Percentiles rank a stretch among this genome's conserved stretches.
Evolutionary conservation across 2,888 invertebrate species (phyloP).

Genomic region (Chloroclystis v-ata): DNA sequence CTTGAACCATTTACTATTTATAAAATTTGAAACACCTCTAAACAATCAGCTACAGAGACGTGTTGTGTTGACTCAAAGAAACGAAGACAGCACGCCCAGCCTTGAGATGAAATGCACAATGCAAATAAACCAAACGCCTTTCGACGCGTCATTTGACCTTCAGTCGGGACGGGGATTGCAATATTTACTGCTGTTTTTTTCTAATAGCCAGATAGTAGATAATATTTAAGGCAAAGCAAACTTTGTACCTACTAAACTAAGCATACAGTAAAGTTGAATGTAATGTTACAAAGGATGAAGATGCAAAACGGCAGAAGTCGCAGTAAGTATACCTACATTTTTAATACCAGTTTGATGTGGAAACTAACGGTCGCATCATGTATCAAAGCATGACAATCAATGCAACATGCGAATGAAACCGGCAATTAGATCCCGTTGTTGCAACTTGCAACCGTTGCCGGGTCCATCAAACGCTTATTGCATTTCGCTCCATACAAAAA

Average conservation of each 20-base stretch:
- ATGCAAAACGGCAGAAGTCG: no score
- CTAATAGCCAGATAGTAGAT: background rate
- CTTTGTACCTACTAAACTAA: no score
- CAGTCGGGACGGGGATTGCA: background rate
- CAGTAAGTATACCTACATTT: no score
- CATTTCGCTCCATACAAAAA: constrained; percentile 3
- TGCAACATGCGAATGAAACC: constrained; percentile 14
- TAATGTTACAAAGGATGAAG: no score
- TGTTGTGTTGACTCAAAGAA: constrained; percentile 4
- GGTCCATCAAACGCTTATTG: constrained; percentile 2
- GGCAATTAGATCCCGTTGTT: constrained; percentile 26
- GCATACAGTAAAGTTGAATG: no score
- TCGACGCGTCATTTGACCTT: constrained; percentile 13
- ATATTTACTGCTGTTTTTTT: background rate
- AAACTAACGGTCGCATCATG: constrained; percentile 6
- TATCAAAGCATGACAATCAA: constrained; percentile 20
- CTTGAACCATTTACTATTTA: background rate
- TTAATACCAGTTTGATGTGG: no score
- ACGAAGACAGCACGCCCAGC: constrained; percentile 9
- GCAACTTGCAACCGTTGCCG: constrained; percentile 9
- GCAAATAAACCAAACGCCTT: constrained; percentile 16
- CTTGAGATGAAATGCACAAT: constrained; percentile 26
- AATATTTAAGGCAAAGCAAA: no score
- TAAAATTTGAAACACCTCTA: no score
- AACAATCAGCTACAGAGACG: background rate